Percentiles rank a stretch among this genome's conserved stretches.
Evolutionary conservation across 2,888 invertebrate species (phyloP).

Genomic region (Phyllotreta cruciferae): DNA sequence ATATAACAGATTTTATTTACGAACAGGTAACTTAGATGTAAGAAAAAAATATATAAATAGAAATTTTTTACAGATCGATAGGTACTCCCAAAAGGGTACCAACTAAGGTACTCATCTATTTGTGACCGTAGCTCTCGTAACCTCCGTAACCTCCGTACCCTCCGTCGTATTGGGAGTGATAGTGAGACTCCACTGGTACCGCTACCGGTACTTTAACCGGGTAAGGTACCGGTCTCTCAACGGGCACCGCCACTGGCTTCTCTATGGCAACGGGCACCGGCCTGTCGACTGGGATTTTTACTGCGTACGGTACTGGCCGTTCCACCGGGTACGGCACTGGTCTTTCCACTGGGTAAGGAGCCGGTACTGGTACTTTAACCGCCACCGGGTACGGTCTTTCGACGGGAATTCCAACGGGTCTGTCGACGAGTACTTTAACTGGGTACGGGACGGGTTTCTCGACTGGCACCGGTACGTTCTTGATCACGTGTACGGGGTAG

Average conservation of each 20-base stretch:
- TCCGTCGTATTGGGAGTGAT: slow-evolving; percentile 39
- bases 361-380: slow-evolving; percentile 71
- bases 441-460: slow-evolving; percentile 72
- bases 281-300: slow-evolving; percentile 65
- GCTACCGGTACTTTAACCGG: slow-evolving; percentile 71
- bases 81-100: slow-evolving; percentile 45
- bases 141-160: slow-evolving; percentile 43
- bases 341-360: slow-evolving; percentile 74
- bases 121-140: slow-evolving; percentile 42
- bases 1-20: slow-evolving; percentile 49
- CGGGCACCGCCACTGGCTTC: slow-evolving; percentile 72
- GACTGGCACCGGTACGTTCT: slow-evolving; percentile 73
- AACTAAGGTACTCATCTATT: slow-evolving; percentile 33
- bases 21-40: slow-evolving; percentile 39
- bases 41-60: slow-evolving; percentile 47
- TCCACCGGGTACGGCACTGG: slow-evolving; percentile 70
- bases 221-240: slow-evolving; percentile 67
- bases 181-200: slow-evolving; percentile 45
- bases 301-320: slow-evolving; percentile 64
- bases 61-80: slow-evolving; percentile 30
- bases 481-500: slow-evolving; percentile 72
- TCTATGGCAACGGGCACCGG: slow-evolving; percentile 67
- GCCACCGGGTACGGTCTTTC: slow-evolving; percentile 70
- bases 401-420: slow-evolving; percentile 67
- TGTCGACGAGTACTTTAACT: slow-evolving; percentile 67